phyloP scores from a whole-genome alignment of 2,797 vertebrate species.

The Pantherophis alleghaniensis region DNA sequence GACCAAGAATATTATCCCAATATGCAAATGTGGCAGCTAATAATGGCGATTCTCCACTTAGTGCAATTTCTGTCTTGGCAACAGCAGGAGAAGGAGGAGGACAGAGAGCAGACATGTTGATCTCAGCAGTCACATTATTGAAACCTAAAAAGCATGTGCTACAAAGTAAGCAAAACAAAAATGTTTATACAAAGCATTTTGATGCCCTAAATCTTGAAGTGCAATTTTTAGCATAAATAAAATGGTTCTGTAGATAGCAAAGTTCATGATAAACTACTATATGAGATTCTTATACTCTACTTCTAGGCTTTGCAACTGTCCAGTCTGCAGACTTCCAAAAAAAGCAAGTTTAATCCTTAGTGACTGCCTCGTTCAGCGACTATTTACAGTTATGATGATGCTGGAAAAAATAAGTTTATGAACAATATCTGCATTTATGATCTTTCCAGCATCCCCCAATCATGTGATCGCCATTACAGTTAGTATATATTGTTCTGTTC shows the following conservation, averaged over 20 bases:
- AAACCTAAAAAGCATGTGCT: constrained; percentile 26
- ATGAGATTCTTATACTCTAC: background rate
- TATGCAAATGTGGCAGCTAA: constrained; percentile 96
- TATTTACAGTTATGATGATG: background rate
- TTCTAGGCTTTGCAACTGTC: background rate
- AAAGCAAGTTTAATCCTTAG: background rate
- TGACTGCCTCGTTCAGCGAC: background rate
- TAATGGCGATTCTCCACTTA: constrained; percentile 90
- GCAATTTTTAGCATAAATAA: background rate
- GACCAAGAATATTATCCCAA: constrained; percentile 98
- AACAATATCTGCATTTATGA: background rate
- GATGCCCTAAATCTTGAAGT: background rate
- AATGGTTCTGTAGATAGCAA: background rate
- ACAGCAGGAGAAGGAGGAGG: constrained; percentile 95
- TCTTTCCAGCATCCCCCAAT: background rate
- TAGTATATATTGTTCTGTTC: background rate
- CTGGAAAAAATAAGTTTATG: background rate
- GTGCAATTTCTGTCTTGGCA: constrained; percentile 88
- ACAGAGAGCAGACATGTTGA: constrained; percentile 87
- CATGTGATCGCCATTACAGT: background rate
- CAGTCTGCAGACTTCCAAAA: background rate
- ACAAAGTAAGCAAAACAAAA: background rate
- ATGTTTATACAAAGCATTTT: background rate
- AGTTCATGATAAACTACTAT: background rate
- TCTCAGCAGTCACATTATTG: constrained; percentile 13